phyloP scores from a whole-genome alignment of 2,113 vertebrate species.

The Phodopus roborovskii region DNA sequence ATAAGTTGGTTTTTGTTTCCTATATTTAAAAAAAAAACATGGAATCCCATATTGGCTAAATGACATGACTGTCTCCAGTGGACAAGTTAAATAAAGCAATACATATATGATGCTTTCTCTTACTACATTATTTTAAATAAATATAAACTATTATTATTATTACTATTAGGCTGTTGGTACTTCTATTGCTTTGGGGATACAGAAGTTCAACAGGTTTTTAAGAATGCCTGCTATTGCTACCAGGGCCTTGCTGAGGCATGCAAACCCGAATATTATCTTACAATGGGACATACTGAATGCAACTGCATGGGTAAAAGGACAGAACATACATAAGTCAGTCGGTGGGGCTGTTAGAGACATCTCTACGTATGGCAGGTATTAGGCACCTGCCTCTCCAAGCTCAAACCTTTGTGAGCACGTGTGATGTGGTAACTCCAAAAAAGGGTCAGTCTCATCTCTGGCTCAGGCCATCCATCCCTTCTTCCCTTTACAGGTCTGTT shows the following conservation, averaged over 20 bases:
- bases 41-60: slow-evolving; percentile 47
- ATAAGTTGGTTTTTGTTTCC: slow-evolving; percentile 10
- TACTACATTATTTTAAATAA: slow-evolving; percentile 42
- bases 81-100: slow-evolving; percentile 65
- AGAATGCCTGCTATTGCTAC: slow-evolving; percentile 26
- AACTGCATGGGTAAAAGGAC: neutral
- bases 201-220: slow-evolving; percentile 41
- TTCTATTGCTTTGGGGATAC: slow-evolving; percentile 33
- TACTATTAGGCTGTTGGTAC: neutral
- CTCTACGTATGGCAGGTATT: neutral
- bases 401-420: neutral
- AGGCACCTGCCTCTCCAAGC: neutral
- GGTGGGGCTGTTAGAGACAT: neutral
- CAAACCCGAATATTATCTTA: slow-evolving; percentile 14
- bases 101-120: slow-evolving; percentile 14
- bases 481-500: slow-evolving; percentile 22
- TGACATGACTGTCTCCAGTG: neutral
- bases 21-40: slow-evolving; percentile 39
- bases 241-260: neutral
- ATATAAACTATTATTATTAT: slow-evolving; percentile 46
- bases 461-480: slow-evolving; percentile 65
- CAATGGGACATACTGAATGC: slow-evolving; percentile 1
- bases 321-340: neutral
- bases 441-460: slow-evolving; percentile 78
- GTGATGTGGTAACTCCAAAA: neutral